Percentiles rank a stretch among this genome's conserved stretches.
Conservation (phyloP, 2,113 vertebrate species). For the Euleptes europaea region DNA sequence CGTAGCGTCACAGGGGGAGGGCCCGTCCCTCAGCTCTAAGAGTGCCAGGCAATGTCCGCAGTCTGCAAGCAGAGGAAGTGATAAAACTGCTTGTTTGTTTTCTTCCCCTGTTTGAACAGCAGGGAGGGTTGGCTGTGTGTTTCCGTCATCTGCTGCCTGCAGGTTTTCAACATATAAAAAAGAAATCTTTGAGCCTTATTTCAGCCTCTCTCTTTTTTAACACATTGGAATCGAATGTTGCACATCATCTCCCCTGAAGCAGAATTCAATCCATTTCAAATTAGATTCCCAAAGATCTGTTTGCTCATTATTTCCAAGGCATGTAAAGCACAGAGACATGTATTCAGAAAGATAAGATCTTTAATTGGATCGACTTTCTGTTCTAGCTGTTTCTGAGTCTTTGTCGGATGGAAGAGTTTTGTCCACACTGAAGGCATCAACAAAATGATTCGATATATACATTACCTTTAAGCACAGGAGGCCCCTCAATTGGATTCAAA, state of each 20-base stretch:
- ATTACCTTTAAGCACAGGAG: not conserved
- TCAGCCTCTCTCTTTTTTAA: not conserved
- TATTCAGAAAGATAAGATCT: not conserved
- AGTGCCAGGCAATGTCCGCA: not conserved
- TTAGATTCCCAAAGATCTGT: not conserved
- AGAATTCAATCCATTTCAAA: not conserved
- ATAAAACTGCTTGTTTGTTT: accelerated
- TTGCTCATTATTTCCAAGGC: not conserved
- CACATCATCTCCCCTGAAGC: not conserved
- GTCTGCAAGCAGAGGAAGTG: not conserved
- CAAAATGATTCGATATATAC: not conserved
- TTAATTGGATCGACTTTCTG: not conserved
- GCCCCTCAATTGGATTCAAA: not conserved
- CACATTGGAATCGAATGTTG: not conserved
- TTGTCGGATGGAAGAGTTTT: not conserved
- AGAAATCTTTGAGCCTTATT: accelerated
- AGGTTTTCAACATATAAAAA: not conserved
- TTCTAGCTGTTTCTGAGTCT: not conserved
- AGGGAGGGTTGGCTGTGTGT: not conserved
- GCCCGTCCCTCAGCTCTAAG: not conserved
- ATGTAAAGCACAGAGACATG: not conserved
- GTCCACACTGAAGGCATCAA: not conserved
- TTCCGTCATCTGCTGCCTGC: not conserved
- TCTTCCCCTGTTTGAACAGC: not conserved
- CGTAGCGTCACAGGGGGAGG: not conserved